These are phyloP conservation scores for Spea hammondii DNA, from an alignment of 2,797 vertebrate species.

Conservation along the genomic window DNA sequence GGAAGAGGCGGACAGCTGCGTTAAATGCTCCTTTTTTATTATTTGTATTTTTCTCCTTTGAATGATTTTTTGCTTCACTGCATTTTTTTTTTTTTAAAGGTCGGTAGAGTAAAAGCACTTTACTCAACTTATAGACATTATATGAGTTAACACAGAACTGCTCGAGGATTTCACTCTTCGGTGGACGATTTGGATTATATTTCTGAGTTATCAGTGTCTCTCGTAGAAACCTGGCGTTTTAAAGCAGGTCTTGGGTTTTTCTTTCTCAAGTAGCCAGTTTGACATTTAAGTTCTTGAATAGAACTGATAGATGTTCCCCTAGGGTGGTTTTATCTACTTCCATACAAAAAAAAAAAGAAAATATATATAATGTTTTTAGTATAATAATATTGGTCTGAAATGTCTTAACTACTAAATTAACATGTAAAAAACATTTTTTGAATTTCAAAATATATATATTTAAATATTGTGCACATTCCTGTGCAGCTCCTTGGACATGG, in stretches of 20 bases:
- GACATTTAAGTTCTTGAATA: too few species aligned
- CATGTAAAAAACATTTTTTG: too few species aligned
- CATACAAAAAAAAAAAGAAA: too few species aligned
- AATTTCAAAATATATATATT: too few species aligned
- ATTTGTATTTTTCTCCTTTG: background rate
- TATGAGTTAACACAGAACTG: background rate
- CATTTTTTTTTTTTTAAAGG: slow-evolving; percentile 19
- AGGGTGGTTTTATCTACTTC: too few species aligned
- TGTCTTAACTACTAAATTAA: too few species aligned
- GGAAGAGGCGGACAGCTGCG: slow-evolving; percentile 34
- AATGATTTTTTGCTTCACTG: too few species aligned
- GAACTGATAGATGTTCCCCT: too few species aligned
- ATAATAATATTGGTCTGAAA: too few species aligned
- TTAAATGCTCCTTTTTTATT: slow-evolving; percentile 1
- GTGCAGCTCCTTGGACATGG: too few species aligned
- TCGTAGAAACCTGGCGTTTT: background rate
- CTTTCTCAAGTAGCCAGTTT: background rate
- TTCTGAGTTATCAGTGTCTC: background rate
- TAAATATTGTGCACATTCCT: too few species aligned
- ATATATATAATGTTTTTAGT: too few species aligned
- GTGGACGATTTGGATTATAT: background rate
- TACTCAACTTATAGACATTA: slow-evolving; percentile 14
- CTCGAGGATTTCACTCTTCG: background rate
- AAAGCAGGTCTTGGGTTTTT: background rate
- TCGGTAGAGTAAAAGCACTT: slow-evolving; percentile 4